Evolutionary conservation across 1,140 invertebrate genomes (phyloP).

Genomic region (Brachionus koreanus): DNA sequence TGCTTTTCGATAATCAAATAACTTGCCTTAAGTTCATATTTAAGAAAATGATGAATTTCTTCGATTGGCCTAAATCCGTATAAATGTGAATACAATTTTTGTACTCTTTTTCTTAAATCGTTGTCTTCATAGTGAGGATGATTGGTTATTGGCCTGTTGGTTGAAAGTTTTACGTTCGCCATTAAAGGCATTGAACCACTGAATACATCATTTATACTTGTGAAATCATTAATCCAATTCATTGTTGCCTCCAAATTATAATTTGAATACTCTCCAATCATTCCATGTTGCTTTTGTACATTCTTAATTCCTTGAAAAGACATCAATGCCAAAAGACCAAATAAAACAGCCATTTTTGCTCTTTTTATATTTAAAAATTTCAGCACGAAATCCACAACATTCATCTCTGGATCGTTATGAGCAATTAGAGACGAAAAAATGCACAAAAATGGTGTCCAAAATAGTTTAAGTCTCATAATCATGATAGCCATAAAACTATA

Average conservation of each 20-base stretch:
- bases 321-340: constrained; percentile 59
- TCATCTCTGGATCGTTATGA: constrained; percentile 47
- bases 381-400: not conserved
- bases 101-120: constrained; percentile 6
- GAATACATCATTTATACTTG: constrained; percentile 66
- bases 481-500: constrained; percentile 71
- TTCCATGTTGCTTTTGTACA: constrained; percentile 59
- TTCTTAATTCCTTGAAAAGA: constrained; percentile 59
- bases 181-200: constrained; percentile 79
- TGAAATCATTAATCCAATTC: constrained; percentile 68
- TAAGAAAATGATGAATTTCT: not conserved
- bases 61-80: constrained; percentile 28
- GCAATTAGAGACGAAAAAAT: constrained; percentile 66
- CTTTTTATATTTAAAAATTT: not conserved
- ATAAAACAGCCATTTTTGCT: constrained; percentile 50
- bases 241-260: constrained; percentile 70
- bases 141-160: constrained; percentile 70
- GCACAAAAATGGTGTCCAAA: constrained; percentile 76
- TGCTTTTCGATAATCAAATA: constrained; percentile 41
- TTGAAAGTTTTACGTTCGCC: constrained; percentile 73
- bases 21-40: not conserved
- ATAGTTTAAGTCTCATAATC: constrained; percentile 78
- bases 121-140: constrained; percentile 69
- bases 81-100: constrained; percentile 1
- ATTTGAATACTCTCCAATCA: constrained; percentile 66